phyloP scores from a whole-genome alignment of 2,888 invertebrate species.

The Cataglyphis rosenhaueri region DNA sequence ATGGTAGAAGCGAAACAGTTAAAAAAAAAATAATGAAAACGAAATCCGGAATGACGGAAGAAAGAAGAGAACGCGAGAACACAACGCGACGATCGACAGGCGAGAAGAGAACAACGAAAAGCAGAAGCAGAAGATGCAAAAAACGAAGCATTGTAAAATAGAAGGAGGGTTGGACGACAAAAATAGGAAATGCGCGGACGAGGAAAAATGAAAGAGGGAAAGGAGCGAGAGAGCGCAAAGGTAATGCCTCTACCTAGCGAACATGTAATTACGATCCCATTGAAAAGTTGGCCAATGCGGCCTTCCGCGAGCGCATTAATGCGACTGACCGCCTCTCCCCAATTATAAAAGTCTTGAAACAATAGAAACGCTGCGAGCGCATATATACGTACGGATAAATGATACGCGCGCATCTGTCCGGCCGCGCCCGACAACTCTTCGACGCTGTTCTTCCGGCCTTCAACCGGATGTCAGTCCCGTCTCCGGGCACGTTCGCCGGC shows the following conservation, averaged over 20 bases:
- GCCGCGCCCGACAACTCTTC: constrained; percentile 64
- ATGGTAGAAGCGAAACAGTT: background rate
- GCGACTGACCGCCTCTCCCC: constrained; percentile 72
- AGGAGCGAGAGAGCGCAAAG: constrained; percentile 50
- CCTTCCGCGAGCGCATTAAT: constrained; percentile 73
- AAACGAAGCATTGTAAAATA: constrained; percentile 26
- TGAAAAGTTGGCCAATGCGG: constrained; percentile 76
- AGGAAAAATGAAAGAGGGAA: constrained; percentile 24
- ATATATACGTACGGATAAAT: constrained; percentile 73
- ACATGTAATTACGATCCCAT: constrained; percentile 79
- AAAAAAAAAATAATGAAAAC: constrained; percentile 18
- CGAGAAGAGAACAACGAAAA: constrained; percentile 40
- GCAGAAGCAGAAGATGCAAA: constrained; percentile 34
- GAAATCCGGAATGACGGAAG: constrained; percentile 20
- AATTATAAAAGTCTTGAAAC: constrained; percentile 83
- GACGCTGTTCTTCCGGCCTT: constrained; percentile 72
- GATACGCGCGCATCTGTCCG: constrained; percentile 74
- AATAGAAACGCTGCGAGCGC: constrained; percentile 73
- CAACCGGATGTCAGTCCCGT: constrained; percentile 69
- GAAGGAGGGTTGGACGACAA: constrained; percentile 40
- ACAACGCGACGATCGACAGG: constrained; percentile 34
- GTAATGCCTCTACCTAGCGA: constrained; percentile 67
- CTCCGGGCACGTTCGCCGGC: constrained; percentile 61
- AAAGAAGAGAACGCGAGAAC: constrained; percentile 44
- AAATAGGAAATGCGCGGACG: constrained; percentile 53